Base-by-base conservation (phyloP, 2,888 invertebrate species). In the Eledona agricola region DNA sequence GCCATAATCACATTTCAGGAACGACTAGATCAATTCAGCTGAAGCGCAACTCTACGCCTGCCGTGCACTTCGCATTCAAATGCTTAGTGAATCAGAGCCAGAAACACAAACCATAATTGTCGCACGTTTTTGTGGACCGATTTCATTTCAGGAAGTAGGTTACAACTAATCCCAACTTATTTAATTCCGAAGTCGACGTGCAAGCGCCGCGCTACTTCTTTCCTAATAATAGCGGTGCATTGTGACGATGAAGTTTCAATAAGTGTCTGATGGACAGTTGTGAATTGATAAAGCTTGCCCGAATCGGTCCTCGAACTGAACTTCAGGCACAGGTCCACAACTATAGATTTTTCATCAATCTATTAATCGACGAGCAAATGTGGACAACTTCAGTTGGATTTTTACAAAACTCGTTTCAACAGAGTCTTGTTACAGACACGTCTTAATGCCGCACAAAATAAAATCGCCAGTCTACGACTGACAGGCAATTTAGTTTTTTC, bases 1-100 rank as follows among this genome's bases (percentile, higher is more conserved):
- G 56, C 55, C 58, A 55, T 58, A 60, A 60, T 62, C 61, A 54
- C 62, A 63, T 63, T 59, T 58, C 57, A 60, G 57, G 59, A 57
- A 51, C 31, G 54, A 54, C 47, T 51, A 51, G 51, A 62, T 62
- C 58, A 60, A 62, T 62, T 60, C 38, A 22, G 17, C 42, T 25
- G 52, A 51, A 51, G 51, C 45, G 54, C 52, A 51, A 52, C 45
- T 52, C 45, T 59, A 55, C 52, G 51, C 55, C 55, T 15, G 26
- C 47, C 40, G 46, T 42, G 40, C 50, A 51, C 35, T 56, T 35
- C 32, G 56, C 43, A 56, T 56, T 50, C 34, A 54, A 56, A 56
- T 52, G 50, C 15, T 31, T 22, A 31, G n/a, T 43, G 32, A 43
- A 20, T 43, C 43, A 43, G 9, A 11, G 19, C 40, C 17, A 19